phyloP scores from a whole-genome alignment of 1,140 invertebrate species.

The Aethina tumida region DNA sequence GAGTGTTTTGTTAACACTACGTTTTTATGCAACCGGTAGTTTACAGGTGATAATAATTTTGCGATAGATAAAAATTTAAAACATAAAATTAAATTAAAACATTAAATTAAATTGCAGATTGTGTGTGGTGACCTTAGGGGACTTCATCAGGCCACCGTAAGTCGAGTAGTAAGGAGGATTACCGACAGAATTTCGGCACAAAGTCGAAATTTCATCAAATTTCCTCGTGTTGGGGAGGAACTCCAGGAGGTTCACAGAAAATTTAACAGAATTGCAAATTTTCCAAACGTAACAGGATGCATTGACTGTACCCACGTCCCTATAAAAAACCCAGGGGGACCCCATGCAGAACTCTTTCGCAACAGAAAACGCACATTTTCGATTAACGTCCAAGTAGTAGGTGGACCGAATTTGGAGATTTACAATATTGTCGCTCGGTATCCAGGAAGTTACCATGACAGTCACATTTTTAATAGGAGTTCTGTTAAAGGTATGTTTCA shows the following conservation, averaged over 20 bases:
- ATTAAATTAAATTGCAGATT: not conserved
- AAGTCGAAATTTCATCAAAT: constrained; percentile 14
- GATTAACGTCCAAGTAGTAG: constrained; percentile 32
- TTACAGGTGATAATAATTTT: not conserved
- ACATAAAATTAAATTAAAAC: not conserved
- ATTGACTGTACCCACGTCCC: constrained; percentile 27
- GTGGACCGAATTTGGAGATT: constrained; percentile 25
- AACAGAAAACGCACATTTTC: constrained; percentile 30
- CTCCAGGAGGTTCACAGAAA: constrained; percentile 1
- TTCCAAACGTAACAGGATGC: constrained; percentile 18
- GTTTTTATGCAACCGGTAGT: constrained; percentile 1
- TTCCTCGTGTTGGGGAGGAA: constrained; percentile 14
- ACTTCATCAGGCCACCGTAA: constrained; percentile 12
- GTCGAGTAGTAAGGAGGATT: constrained; percentile 16
- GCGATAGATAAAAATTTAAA: not conserved
- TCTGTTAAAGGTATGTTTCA: constrained; percentile 11
- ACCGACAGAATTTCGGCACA: constrained; percentile 12
- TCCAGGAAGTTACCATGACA: constrained; percentile 31
- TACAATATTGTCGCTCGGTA: constrained; percentile 29
- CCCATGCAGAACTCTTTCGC: constrained; percentile 26
- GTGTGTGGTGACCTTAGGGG: constrained; percentile 17
- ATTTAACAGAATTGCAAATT: constrained; percentile 17
- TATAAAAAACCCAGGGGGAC: constrained; percentile 23
- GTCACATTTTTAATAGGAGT: constrained; percentile 22
- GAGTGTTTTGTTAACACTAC: too few relatives aligned